Percentiles rank a stretch among this genome's conserved stretches.
Conservation (phyloP, 2,113 vertebrate genomes). For the Rhineura floridana region DNA sequence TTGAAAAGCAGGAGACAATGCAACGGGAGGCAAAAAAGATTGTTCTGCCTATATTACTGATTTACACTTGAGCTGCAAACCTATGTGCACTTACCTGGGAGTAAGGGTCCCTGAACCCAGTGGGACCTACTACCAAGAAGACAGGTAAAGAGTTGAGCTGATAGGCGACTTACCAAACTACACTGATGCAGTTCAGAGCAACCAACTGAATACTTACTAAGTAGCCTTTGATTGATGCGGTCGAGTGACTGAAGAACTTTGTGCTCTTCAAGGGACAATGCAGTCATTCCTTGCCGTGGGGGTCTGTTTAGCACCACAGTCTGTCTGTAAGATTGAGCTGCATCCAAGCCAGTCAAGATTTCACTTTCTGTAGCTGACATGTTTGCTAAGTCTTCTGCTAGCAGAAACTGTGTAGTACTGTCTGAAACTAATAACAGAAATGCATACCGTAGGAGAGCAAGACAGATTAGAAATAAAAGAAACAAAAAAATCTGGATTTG, state of each 20-base stretch:
- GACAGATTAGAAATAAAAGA: not conserved
- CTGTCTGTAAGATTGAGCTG: constrained; percentile 59
- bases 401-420: constrained; percentile 74
- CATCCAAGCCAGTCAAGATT: constrained; percentile 72
- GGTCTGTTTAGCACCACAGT: constrained; percentile 37
- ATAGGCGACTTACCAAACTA: not conserved
- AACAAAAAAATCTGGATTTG: not conserved
- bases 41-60: not conserved
- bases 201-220: constrained; percentile 76
- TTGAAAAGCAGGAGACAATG: not conserved
- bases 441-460: constrained; percentile 21
- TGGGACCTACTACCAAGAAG: too few species aligned
- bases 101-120: too few species aligned
- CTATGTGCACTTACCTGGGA: too few species aligned
- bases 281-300: constrained; percentile 45
- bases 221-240: constrained; percentile 82
- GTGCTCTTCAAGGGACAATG: constrained; percentile 85
- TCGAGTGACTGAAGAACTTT: constrained; percentile 86
- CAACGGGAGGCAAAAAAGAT: not conserved
- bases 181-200: not conserved
- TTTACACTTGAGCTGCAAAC: not conserved
- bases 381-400: constrained; percentile 72
- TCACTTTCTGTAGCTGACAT: constrained; percentile 64
- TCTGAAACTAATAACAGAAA: constrained; percentile 75
- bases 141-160: not conserved